Base-by-base conservation (phyloP, 92 coral and sea anemone species). In the Porites divaricata region DNA sequence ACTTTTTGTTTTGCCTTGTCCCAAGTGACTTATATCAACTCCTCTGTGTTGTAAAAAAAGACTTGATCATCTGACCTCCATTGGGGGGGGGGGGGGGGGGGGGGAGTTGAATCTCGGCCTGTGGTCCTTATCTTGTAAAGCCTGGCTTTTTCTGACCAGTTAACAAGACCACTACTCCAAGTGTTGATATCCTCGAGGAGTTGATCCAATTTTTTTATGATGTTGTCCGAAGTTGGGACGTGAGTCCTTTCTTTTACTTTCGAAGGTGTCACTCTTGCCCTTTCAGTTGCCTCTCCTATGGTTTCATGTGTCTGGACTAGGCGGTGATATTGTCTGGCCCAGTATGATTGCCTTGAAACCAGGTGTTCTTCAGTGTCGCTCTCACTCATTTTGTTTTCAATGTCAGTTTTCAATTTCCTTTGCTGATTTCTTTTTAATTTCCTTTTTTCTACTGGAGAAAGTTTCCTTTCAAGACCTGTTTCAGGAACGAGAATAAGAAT, bases 261-360 rank as follows among this genome's bases (percentile, higher is more conserved):
- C 8, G 76, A 81, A 51, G 89, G 72, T 77, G 77, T 85, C 68
- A 16, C 70, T 25, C 69, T 20, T 7, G 88, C 84, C 15, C 67
- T 81, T 81, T 81, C 77, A 23, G 85, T 59, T 54, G 85, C 85
- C 14, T 88, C 72, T 52, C 49, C 73, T 24, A 22, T 26, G 13
- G 88, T 83, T 83, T 88, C 91, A 88, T 83, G 83, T 10, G 79
- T 75, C 67, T 88, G 66, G 52, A 88, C 83, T 25, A 85, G 67
- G 53, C 89, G 26, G 62, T 81, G 77, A 26, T 81, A 20, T 52
- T 67, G 85, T 17, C 77, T 70, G 10, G 73, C 70, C 58, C 61
- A 19, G 35, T 11, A 82, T 1, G 79, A 75, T 22, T 86, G 76
- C 85, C 84, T 86, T 45, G 72, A 78, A 54, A 70, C 78, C 41